Base-by-base conservation (phyloP, 2,888 invertebrate species). In the Drosophila dives region DNA sequence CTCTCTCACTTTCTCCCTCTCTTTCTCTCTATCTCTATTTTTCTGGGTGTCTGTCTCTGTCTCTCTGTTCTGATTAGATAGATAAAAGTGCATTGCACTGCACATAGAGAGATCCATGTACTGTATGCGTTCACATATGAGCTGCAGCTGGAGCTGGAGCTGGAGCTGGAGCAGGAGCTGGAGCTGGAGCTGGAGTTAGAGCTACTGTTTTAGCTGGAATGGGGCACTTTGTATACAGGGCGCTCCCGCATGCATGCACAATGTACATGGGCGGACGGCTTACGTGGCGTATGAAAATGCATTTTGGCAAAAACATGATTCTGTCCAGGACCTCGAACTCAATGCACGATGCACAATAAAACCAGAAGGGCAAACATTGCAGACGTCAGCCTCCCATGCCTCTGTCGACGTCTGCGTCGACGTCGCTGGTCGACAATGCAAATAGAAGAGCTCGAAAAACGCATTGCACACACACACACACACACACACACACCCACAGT, bases 221-320 rank as follows among this genome's bases (percentile, higher is more conserved):
- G 70, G 53, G 53, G 26, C n/a, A 48, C 42, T 51, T 61, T 75
- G 61, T 76, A 62, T 40, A 40, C 48, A 51, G 59, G 56, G 54
- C 53, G n/a, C 61, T 48, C 66, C 86, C 69, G 83, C 83, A 75
- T 80, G 72, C 81, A 79, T 83, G 79, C 75, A 64, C 72, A 70
- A 67, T 66, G 60, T 79, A 83, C 72, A 80, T 78, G 67, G 64
- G 63, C 59, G 60, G 50, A 33, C 56, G 83, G 83, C 77, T 78
- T 78, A 84, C 78, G 79, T 77, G 83, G 81, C 85, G 77, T 81
- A 87, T 86, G 89, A 77, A 86, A 86, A 87, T 89, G 86, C 86
- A 87, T 87, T 86, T 87, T 85, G 87, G 75, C 83, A 88, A 86
- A 86, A 85, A 89, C 85, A 86, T 75, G 81, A 83, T 77, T 81